Evolutionary conservation across 2,797 vertebrate genomes (phyloP), one percentile per base, ranked within the genome.

Genomic region (Enteromius thamalakanensis): DNA sequence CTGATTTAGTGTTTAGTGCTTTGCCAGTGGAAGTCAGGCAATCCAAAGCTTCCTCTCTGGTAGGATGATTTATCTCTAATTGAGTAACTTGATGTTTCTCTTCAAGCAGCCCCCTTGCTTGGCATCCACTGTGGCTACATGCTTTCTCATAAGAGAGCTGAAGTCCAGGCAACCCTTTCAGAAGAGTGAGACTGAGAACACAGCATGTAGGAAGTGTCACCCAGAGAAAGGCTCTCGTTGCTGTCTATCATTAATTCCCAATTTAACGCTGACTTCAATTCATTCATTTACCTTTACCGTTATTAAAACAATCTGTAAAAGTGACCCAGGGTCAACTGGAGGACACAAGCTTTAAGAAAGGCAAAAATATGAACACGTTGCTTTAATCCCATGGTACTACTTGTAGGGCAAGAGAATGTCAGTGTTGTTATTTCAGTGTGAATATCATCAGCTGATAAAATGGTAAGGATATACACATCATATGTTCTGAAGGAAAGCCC

Each of bases 111-210:
- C 85, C 87, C 82, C 90, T 92, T 90, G 89, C 91, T 91, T 94
- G 93, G 94, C 93, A 95, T 93, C 92, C 60, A 89, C 88, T 64
- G 81, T 84, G 89, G 76, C 85, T 82, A 88, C 90, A 90, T 93
- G 90, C 89, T 94, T 90, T 94, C 91, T 91, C 91, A 92, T 90
- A 92, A 86, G 91, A 90, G 91, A 89, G 90, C 90, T 89, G 89
- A 88, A 90, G 93, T 91, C 94, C 93, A 91, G 93, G 94, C 92
- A 94, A 94, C 92, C 88, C 91, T 92, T 93, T 92, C 88, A 82
- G 87, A 84, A 84, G 86, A 81, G 87, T 82, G 85, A 80, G 85
- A 89, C 88, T 90, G 88, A 90, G 91, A 93, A 90, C 91, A 67
- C 92, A 92, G 90, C 87, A 21, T 91, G 91, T 91, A 93, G 89